Conservation (phyloP, 2,797 vertebrate genomes). For the Alauda arvensis region DNA sequence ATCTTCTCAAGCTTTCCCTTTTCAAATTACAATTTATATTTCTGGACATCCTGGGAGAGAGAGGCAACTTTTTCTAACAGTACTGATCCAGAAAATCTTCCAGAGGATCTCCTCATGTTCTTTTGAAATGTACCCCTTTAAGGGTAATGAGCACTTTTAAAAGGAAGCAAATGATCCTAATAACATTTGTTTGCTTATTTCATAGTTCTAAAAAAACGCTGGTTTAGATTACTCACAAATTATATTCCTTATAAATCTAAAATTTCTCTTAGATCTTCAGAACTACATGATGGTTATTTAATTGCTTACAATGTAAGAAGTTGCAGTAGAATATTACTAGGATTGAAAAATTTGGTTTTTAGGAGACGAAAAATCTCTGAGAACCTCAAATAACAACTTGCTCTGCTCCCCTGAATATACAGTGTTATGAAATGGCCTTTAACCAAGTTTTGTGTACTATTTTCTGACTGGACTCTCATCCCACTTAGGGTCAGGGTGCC, state of each 20-base stretch:
- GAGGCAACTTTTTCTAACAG: background rate
- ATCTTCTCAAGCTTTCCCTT: background rate
- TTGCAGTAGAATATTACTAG: background rate
- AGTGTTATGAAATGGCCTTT: background rate
- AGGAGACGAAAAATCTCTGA: background rate
- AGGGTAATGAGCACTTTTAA: background rate
- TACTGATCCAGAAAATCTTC: background rate
- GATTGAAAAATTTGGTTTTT: background rate
- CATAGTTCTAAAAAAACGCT: background rate
- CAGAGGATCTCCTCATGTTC: background rate
- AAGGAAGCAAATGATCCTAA: background rate
- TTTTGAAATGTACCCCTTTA: background rate
- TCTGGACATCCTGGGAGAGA: background rate
- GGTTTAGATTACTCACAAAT: background rate
- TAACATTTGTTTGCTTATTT: background rate
- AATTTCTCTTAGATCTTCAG: background rate
- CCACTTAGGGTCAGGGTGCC: background rate
- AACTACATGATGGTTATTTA: background rate
- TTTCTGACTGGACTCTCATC: background rate
- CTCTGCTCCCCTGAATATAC: background rate
- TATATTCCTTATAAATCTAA: background rate
- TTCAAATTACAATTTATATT: background rate
- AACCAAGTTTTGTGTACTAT: background rate
- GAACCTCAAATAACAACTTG: background rate
- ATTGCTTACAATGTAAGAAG: background rate